Evolutionary conservation across 2,113 vertebrate species (phyloP), one percentile per base, ranked within the genome.

Genomic region (Perca schrenkii): DNA sequence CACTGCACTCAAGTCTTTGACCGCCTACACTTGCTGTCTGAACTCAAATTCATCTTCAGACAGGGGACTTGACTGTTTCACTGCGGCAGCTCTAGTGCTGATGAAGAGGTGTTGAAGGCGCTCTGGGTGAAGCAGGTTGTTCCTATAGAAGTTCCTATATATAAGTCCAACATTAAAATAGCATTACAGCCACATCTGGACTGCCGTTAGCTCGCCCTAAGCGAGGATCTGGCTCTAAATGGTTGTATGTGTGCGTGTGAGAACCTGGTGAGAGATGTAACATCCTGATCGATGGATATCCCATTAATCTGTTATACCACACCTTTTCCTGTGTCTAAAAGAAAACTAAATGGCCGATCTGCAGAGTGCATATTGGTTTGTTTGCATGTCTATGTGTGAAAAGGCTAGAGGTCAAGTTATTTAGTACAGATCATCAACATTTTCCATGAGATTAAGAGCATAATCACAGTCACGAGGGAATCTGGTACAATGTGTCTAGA

Each of bases 361-460:
- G 13, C 60, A 56, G 7, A 2, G 16, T 5, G 16, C 58, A 50
- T 43, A 65, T 74, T 46, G 40, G 31, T 10, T n/a, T 67, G 46
- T 57, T 28, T 53, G 49, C 52, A 53, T 72, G 63, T 21, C n/a
- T 22, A 11, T 15, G 36, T 50, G 40, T 79, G 68, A 69, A 13
- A 28, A 57, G 82, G 78, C 53, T 47, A 57, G n/a, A 83, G 62
- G 63, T 88, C 73, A 72, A 77, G 40, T 25, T 69, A 19, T 85
- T 90, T 78, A 85, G 69, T 76, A 70, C 76, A 81, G 84, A 84
- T 84, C 76, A 75, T 70, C 84, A 81, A 73, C 74, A 75, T 89
- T 92, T 91, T 91, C 74, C 40, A 19, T 69, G 80, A 83, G 87
- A 87, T 91, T 91, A 88, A 79, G 83, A 81, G 58, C 60, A 70